Evolutionary conservation across 1,140 invertebrate species (phyloP), one percentile per base, ranked within the genome.

Genomic region (Caenorhabditis remanei): DNA sequence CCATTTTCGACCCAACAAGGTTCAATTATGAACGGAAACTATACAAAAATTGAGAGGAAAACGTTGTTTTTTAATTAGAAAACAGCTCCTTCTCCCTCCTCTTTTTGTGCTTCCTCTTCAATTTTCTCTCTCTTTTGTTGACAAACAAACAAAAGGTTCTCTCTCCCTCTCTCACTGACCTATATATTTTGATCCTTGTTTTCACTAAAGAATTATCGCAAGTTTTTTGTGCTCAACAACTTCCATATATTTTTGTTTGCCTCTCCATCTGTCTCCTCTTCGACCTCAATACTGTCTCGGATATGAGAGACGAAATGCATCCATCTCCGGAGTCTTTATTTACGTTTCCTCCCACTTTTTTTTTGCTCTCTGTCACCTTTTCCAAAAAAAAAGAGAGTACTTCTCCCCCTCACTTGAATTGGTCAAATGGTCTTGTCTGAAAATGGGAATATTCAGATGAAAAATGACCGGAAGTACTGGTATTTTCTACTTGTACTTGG

Each of bases 211-310:
- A 75, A 75, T 75, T 75, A 75, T 75, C 67, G 41, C 40, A 75
- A 75, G 67, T 75, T 43, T 75, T 75, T 75, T 75, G 43, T 75
- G 67, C 67, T 75, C 67, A 75, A 75, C 40, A 67, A 67, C 67
- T 75, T 32, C 67, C 43, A 75, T 46, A 67, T 40, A 75, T 46
- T 75, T 75, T 46, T 32, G 41, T 75, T 5, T 75, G 5, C n/a
- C 67, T 75, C 67, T 75, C 50, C 50, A 53, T 53, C 50, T 53
- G 13, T 32, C 32, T 32, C 32, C 32, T 32, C 32, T 32, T 75
- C 24, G 9, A n/a, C 41, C 21, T 16, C 67, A 19, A 75, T 75
- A 75, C 67, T 75, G 43, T 48, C 67, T 75, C 41, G 67, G 67
- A 75, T 75, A 32, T 65, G 40, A 7, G 32, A 43, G 50, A 75